phyloP scores from a whole-genome alignment of 2,888 invertebrate genomes.

The Philopedon plagiatum region DNA sequence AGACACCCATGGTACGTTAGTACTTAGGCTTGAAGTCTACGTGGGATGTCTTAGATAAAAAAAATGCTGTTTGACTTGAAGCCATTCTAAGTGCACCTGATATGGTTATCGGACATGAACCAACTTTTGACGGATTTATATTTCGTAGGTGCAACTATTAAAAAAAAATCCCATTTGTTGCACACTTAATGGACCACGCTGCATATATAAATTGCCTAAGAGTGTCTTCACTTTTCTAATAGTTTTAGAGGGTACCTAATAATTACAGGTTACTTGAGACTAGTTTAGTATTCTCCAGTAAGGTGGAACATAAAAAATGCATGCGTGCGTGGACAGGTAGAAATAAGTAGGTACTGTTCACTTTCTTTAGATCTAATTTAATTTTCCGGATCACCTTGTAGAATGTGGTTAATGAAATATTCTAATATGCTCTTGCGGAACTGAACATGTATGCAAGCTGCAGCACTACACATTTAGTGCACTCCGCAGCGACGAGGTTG shows the following conservation, averaged over 20 bases:
- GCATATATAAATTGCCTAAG: background rate
- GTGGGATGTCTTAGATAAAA: no score
- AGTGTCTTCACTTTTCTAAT: conserved; percentile 1
- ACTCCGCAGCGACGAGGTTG: conserved; percentile 58
- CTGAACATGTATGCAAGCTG: conserved; percentile 38
- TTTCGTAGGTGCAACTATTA: no score
- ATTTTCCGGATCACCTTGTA: conserved; percentile 35
- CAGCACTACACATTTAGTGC: conserved; percentile 48
- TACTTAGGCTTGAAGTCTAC: no score
- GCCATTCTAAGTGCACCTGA: no score
- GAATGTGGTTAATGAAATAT: conserved; percentile 43
- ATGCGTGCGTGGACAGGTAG: conserved; percentile 8
- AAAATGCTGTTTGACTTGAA: no score
- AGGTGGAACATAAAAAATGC: background rate
- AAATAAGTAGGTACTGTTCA: conserved; percentile 31
- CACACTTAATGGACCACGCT: no score
- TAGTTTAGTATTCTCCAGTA: conserved; percentile 5
- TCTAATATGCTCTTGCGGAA: conserved; percentile 34
- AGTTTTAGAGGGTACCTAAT: conserved; percentile 13
- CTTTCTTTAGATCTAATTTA: conserved; percentile 32
- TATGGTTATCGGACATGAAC: no score
- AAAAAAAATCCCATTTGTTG: no score
- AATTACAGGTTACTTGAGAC: conserved; percentile 19
- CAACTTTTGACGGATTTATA: no score
- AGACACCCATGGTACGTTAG: no score